Conservation (phyloP, 2,888 invertebrate genomes). For the Polymixis lichenea region DNA sequence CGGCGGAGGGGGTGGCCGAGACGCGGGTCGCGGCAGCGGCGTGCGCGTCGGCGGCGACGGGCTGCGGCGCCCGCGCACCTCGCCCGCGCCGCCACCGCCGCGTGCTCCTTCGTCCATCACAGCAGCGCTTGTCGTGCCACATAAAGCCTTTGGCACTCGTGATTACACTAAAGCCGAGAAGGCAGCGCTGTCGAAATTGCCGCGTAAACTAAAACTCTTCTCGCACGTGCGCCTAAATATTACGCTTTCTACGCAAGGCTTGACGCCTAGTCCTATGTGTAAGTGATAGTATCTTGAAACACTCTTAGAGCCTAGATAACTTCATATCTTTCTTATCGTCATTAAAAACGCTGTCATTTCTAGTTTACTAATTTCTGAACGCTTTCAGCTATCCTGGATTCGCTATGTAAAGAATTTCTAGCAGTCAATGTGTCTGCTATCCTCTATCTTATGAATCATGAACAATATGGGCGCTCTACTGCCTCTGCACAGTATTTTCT, state of each 20-base stretch:
- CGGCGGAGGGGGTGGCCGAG: slow-evolving; percentile 79
- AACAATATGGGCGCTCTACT: slow-evolving; percentile 97
- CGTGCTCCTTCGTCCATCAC: slow-evolving; percentile 89
- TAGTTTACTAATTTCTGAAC: slow-evolving; percentile 74
- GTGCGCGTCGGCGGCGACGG: slow-evolving; percentile 84
- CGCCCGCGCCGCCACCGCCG: slow-evolving; percentile 86
- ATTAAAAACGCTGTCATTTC: slow-evolving; percentile 53
- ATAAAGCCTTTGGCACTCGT: slow-evolving; percentile 93
- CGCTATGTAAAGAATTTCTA: slow-evolving; percentile 96
- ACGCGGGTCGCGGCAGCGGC: slow-evolving; percentile 82
- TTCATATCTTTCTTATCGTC: slow-evolving; percentile 51
- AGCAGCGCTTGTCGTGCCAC: slow-evolving; percentile 94
- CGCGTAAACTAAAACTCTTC: slow-evolving; percentile 93
- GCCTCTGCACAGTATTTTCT: slow-evolving; percentile 98
- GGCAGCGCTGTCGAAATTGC: slow-evolving; percentile 92
- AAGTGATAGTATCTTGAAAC: slow-evolving; percentile 77
- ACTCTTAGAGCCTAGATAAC: slow-evolving; percentile 29
- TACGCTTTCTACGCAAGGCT: slow-evolving; percentile 93
- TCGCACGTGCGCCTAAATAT: slow-evolving; percentile 93
- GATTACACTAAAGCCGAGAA: slow-evolving; percentile 94
- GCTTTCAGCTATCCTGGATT: slow-evolving; percentile 95
- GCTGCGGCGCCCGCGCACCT: slow-evolving; percentile 83
- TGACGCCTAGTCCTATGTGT: slow-evolving; percentile 95
- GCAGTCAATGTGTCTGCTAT: slow-evolving; percentile 97
- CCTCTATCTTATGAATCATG: slow-evolving; percentile 98